These are phyloP conservation scores for Centropristis striata DNA, from an alignment of 2,113 vertebrate species.

Conservation along the genomic window DNA sequence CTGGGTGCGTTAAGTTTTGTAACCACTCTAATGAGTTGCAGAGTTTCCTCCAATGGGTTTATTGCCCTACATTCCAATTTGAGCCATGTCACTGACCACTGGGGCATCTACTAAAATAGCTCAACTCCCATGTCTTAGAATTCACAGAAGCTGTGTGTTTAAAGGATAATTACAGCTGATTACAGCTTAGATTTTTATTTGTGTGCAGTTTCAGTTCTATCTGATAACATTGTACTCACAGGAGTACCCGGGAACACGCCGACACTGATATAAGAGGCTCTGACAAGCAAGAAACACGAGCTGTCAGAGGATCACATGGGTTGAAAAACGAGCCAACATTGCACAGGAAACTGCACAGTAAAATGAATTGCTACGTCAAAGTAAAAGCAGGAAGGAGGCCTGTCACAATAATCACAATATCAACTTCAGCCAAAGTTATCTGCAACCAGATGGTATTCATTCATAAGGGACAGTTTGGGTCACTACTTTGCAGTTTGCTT, in stretches of 20 bases:
- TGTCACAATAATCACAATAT: too few species aligned
- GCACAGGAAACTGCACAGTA: neutral
- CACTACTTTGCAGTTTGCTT: too few species aligned
- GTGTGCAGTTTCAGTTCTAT: neutral
- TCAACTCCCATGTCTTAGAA: conserved; percentile 55
- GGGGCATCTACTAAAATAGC: conserved; percentile 69
- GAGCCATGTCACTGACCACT: conserved; percentile 75
- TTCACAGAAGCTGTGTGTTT: conserved; percentile 41
- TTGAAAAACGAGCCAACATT: neutral
- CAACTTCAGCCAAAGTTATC: too few species aligned
- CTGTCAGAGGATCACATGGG: neutral
- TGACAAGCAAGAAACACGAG: conserved; percentile 2
- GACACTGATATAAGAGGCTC: neutral
- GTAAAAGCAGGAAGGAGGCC: conserved; percentile 2
- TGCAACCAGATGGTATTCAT: neutral
- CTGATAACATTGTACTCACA: neutral
- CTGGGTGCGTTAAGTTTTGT: conserved; percentile 70
- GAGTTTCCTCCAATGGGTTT: conserved; percentile 71
- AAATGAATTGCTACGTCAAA: neutral
- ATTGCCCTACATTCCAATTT: conserved; percentile 77
- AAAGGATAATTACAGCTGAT: conserved; percentile 7
- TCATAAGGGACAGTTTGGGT: neutral
- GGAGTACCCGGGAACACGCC: neutral
- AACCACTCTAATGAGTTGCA: conserved; percentile 73
- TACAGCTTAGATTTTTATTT: conserved; percentile 1